Evolutionary conservation across 2,113 vertebrate genomes (phyloP).

Genomic region (Melanostigma gelatinosum): DNA sequence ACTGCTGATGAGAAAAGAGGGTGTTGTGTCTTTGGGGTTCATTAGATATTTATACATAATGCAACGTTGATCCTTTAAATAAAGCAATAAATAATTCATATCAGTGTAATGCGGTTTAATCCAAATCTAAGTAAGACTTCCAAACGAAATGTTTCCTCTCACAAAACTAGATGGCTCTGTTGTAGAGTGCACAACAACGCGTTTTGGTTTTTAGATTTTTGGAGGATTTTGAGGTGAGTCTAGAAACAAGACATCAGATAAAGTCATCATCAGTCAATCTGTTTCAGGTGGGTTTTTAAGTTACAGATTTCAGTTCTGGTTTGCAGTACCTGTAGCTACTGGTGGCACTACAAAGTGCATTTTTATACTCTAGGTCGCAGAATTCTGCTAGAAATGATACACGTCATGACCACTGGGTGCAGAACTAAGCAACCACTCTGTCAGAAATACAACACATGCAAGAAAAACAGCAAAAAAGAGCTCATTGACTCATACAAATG

Average conservation of each 20-base stretch:
- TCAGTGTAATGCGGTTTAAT: slow-evolving; percentile 12
- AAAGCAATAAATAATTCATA: slow-evolving; percentile 50
- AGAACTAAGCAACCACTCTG: too few relatives aligned
- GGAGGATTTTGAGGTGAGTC: background rate
- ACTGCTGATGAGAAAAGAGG: background rate
- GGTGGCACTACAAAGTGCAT: too few relatives aligned
- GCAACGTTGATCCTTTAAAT: slow-evolving; percentile 40
- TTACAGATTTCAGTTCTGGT: too few relatives aligned
- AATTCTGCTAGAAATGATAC: too few relatives aligned
- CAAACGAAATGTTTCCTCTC: slow-evolving; percentile 27
- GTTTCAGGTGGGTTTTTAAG: background rate
- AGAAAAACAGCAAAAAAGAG: too few relatives aligned
- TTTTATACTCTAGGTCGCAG: too few relatives aligned
- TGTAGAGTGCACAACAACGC: background rate
- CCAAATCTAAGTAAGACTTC: slow-evolving; percentile 26
- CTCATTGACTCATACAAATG: too few relatives aligned
- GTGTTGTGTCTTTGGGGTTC: slow-evolving; percentile 24
- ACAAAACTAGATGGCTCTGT: slow-evolving; percentile 1
- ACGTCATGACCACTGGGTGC: too few relatives aligned
- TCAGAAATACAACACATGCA: too few relatives aligned
- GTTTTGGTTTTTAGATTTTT: slow-evolving; percentile 9
- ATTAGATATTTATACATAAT: slow-evolving; percentile 47
- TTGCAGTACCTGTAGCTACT: too few relatives aligned
- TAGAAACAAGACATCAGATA: background rate
- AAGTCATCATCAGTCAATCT: background rate